These are phyloP conservation scores for Pomatostomus ruficeps DNA, from an alignment of 2,113 vertebrate genomes.

Conservation along the genomic window DNA sequence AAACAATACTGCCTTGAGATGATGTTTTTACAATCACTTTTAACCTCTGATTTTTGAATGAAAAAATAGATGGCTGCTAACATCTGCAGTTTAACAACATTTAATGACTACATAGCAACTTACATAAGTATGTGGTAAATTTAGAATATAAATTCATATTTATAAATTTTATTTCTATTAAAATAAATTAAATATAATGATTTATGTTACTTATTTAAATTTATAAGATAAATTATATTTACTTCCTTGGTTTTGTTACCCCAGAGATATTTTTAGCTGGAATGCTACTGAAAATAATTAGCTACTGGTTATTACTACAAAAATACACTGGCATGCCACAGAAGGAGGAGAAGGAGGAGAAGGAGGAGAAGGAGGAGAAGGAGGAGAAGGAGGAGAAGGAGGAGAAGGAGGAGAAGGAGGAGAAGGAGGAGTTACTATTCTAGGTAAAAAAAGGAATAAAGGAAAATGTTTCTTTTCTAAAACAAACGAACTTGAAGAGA, in stretches of 20 bases:
- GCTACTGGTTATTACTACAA: background rate
- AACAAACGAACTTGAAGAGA: too few relatives aligned
- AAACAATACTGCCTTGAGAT: background rate
- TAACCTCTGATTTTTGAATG: background rate
- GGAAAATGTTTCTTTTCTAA: background rate
- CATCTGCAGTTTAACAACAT: background rate
- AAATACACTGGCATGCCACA: background rate
- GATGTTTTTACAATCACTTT: background rate
- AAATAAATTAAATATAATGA: background rate
- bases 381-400: too few relatives aligned
- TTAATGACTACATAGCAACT: background rate
- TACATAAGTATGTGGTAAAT: background rate
- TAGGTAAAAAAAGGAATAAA: background rate
- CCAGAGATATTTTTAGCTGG: background rate
- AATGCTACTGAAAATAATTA: background rate
- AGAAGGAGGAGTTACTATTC: too few relatives aligned
- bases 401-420: too few relatives aligned
- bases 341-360: too few relatives aligned
- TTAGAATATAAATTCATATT: background rate
- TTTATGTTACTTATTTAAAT: background rate
- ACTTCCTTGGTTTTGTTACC: background rate
- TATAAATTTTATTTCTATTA: background rate
- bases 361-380: too few relatives aligned
- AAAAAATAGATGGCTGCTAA: background rate
- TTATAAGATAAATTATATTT: background rate